phyloP scores from a whole-genome alignment of 2,888 invertebrate genomes.

The Heliconius aoede region DNA sequence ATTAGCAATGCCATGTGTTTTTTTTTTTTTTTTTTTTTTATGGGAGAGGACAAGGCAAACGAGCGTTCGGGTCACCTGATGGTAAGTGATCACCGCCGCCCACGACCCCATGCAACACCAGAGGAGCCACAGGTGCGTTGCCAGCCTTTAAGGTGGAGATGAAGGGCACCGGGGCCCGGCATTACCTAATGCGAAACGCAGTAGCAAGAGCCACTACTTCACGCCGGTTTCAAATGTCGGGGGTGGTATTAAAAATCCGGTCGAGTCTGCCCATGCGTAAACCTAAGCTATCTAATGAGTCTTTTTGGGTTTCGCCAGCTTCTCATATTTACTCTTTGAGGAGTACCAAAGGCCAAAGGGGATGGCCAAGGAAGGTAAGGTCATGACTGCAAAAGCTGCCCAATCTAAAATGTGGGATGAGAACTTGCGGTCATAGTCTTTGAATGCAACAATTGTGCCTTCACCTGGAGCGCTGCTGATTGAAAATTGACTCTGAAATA shows the following conservation, averaged over 20 bases:
- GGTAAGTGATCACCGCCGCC: too few relatives aligned
- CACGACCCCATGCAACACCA: too few relatives aligned
- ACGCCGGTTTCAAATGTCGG: too few relatives aligned
- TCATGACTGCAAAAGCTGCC: conserved; percentile 98
- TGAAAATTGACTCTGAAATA: conserved; percentile 86
- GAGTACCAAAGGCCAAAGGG: conserved; percentile 97
- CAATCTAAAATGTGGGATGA: conserved; percentile 98
- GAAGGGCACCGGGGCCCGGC: too few relatives aligned
- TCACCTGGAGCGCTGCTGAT: conserved; percentile 96
- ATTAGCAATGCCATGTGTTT: conserved; percentile 60
- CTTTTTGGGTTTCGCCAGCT: conserved; percentile 89
- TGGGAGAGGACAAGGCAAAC: too few relatives aligned
- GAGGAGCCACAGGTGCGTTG: too few relatives aligned
- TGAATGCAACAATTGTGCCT: conserved; percentile 95
- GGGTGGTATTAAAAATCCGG: too few relatives aligned
- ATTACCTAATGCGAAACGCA: too few relatives aligned
- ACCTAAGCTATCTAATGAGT: conserved; percentile 70
- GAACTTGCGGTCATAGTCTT: conserved; percentile 97
- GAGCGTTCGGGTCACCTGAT: too few relatives aligned
- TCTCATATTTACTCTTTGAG: conserved; percentile 97
- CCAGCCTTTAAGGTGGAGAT: too few relatives aligned
- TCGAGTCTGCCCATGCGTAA: conserved; percentile 48
- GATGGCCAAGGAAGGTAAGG: conserved; percentile 96
- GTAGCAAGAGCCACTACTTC: too few relatives aligned
- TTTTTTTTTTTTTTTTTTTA: too few relatives aligned